Evolutionary conservation across 1,140 invertebrate species (phyloP).

Genomic region (Magallana ariakensis): DNA sequence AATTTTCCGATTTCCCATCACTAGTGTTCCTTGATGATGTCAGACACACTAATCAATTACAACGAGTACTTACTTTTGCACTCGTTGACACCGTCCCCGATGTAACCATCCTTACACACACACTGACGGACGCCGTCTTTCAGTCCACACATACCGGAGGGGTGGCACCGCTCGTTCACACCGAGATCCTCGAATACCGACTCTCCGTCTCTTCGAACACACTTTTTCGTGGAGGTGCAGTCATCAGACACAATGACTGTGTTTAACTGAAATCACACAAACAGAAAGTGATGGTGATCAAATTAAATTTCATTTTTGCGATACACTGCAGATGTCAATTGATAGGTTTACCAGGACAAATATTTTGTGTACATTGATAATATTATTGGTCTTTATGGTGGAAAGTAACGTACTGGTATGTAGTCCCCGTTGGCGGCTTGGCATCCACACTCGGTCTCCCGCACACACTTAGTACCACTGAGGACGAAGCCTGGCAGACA

Average conservation of each 20-base stretch:
- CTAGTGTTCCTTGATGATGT: not conserved
- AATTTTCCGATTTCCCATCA: too few relatives aligned
- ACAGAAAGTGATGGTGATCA: not conserved
- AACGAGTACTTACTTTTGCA: constrained; percentile 46
- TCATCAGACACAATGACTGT: constrained; percentile 41
- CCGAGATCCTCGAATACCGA: constrained; percentile 4
- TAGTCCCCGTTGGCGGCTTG: constrained; percentile 48
- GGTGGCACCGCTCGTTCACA: constrained; percentile 39
- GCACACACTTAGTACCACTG: constrained; percentile 56
- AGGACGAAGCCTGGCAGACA: constrained; percentile 58
- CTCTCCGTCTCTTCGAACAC: constrained; percentile 38
- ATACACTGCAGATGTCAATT: too few relatives aligned
- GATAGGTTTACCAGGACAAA: not conserved
- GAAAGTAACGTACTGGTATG: constrained; percentile 40
- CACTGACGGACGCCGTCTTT: constrained; percentile 52
- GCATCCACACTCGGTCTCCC: constrained; percentile 56
- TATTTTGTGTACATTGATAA: not conserved
- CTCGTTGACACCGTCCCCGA: constrained; percentile 55
- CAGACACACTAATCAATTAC: not conserved
- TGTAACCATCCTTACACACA: constrained; percentile 51
- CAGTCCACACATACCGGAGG: constrained; percentile 50
- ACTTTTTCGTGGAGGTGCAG: constrained; percentile 47
- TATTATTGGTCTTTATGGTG: not conserved
- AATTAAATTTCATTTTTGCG: not conserved
- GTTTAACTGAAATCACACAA: constrained; percentile 20